These are phyloP conservation scores for Turritopsis dohrnii DNA, from an alignment of 30 jellyfish, hydroid and myxozoan genomes.

Conservation along the genomic window DNA sequence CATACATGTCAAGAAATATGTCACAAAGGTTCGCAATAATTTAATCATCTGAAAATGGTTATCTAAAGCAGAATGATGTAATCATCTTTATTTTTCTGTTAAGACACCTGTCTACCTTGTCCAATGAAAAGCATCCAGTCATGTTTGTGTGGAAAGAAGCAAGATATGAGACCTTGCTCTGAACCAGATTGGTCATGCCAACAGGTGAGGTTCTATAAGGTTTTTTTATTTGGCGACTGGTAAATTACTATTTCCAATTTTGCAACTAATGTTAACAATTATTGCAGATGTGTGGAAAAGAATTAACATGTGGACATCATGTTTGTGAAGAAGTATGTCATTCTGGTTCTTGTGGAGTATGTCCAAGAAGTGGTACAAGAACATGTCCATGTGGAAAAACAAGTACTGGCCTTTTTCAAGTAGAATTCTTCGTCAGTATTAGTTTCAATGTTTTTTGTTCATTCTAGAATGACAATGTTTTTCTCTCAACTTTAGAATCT, in stretches of 20 bases:
- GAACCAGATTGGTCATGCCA: constrained; percentile 65
- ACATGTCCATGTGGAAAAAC: constrained; percentile 93
- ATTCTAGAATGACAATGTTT: not conserved
- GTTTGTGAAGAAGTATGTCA: constrained; percentile 87
- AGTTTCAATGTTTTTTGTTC: too few species aligned
- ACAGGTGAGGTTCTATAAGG: constrained; percentile 38
- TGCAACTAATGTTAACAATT: not conserved
- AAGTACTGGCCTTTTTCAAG: constrained; percentile 42
- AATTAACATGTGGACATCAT: constrained; percentile 68
- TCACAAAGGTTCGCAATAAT: constrained; percentile 56
- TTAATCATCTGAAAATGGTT: not conserved
- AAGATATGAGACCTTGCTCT: constrained; percentile 61
- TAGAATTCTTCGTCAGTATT: too few species aligned
- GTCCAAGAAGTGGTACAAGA: constrained; percentile 81
- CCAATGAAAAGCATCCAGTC: constrained; percentile 47
- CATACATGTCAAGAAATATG: constrained; percentile 65
- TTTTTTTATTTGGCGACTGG: too few species aligned
- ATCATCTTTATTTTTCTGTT: too few species aligned
- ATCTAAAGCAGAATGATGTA: not conserved
- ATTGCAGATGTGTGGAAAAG: constrained; percentile 62
- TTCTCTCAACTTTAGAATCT: constrained; percentile 28
- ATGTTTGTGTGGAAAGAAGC: constrained; percentile 55
- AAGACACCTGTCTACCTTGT: constrained; percentile 88
- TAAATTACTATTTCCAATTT: too few species aligned
- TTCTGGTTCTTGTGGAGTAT: constrained; percentile 61